Conservation (phyloP, 2,888 invertebrate species). For the Dynastes maya region DNA sequence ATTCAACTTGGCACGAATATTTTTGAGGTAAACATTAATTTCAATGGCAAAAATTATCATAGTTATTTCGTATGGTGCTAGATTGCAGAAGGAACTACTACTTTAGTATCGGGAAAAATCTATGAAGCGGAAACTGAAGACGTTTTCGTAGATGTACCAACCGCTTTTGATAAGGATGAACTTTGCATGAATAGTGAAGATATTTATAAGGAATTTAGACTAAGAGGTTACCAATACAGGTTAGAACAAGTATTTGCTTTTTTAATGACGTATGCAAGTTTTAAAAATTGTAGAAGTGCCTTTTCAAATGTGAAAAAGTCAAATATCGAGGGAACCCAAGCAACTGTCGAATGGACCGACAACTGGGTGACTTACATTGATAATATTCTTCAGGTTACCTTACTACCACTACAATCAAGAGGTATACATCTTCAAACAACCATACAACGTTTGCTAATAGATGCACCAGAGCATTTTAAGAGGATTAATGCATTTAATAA, state of each 20-base stretch:
- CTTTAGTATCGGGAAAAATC: constrained; percentile 48
- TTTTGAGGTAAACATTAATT: constrained; percentile 61
- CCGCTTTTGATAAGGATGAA: not conserved
- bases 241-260: constrained; percentile 17
- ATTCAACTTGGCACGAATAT: constrained; percentile 61
- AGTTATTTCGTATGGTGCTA: not conserved
- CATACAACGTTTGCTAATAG: constrained; percentile 51
- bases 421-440: constrained; percentile 82
- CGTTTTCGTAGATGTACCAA: not conserved
- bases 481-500: constrained; percentile 35
- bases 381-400: constrained; percentile 87
- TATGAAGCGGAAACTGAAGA: constrained; percentile 10
- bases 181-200: constrained; percentile 67
- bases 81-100: constrained; percentile 46
- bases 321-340: constrained; percentile 62
- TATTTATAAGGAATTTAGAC: constrained; percentile 79
- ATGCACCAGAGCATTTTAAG: constrained; percentile 53
- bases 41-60: too few species aligned
- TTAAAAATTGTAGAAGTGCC: too few species aligned
- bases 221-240: constrained; percentile 77
- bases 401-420: constrained; percentile 79
- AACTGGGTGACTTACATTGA: constrained; percentile 94
- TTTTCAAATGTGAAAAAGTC: too few species aligned
- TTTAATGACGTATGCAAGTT: too few species aligned
- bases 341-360: constrained; percentile 79